Conservation (phyloP, 2,888 invertebrate genomes). For the Nephrocerus scutellatus region DNA sequence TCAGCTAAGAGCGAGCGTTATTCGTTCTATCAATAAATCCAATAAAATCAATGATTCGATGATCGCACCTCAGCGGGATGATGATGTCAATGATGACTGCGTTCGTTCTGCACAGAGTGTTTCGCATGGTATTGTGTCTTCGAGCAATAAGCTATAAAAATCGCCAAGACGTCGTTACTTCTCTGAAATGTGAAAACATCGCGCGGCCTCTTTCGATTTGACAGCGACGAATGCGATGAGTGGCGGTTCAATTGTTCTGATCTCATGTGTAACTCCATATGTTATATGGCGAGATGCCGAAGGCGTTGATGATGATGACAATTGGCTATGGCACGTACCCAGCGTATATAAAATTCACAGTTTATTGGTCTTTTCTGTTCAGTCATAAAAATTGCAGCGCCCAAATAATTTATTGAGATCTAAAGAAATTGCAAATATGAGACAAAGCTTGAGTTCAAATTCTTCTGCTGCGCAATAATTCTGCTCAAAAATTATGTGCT, state of each 20-base stretch:
- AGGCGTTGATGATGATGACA: conserved; percentile 8
- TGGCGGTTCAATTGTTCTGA: too few species aligned
- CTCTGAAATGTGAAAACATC: background rate
- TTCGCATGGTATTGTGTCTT: too few species aligned
- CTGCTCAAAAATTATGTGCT: too few species aligned
- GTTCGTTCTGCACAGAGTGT: background rate
- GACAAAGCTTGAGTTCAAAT: too few species aligned
- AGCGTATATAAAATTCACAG: background rate
- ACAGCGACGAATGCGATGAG: background rate
- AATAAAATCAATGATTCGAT: conserved; percentile 25
- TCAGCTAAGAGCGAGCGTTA: conserved; percentile 20
- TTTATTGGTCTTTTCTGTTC: too few species aligned
- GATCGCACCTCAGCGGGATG: conserved; percentile 15
- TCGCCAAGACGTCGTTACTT: too few species aligned
- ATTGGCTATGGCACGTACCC: background rate
- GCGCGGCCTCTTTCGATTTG: conserved; percentile 7
- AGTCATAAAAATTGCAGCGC: too few species aligned
- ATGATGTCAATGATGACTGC: too few species aligned
- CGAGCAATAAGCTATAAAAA: too few species aligned
- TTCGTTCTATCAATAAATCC: conserved; percentile 27
- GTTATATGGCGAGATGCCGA: conserved; percentile 7
- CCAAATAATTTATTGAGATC: too few species aligned
- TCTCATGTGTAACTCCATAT: conserved; percentile 2
- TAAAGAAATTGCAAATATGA: too few species aligned
- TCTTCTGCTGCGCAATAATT: too few species aligned